Evolutionary conservation across 2,888 invertebrate species (phyloP), one percentile per base, ranked within the genome.

Genomic region (Celastrina argiolus): DNA sequence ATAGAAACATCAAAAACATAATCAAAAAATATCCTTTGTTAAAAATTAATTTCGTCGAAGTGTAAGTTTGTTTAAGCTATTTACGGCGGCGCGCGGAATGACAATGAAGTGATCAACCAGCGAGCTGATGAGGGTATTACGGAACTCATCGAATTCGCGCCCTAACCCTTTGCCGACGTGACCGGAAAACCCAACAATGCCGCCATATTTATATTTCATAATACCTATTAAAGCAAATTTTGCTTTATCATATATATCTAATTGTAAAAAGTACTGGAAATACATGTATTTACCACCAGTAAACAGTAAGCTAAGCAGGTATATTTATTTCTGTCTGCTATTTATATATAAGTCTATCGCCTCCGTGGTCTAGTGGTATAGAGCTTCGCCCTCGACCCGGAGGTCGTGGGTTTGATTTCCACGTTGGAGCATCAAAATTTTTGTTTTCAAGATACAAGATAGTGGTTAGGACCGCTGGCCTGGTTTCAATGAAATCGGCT

Each of bases 141-240:
- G 77, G 78, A 83, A 85, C 83, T 85, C 79, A 76, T 78, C 74
- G 78, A 83, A 84, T 85, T 85, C 82, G 80, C 81, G 78, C 75
- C 80, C 79, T 83, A 84, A 84, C 85, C 85, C 82, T 87, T 85
- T 78, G 75, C 69, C 69, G 74, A 86, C 87, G 87, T 87, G 87
- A 87, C 81, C 78, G 73, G 85, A 74, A 74, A 76, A 68, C 73
- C 71, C 75, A 80, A 83, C 82, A 78, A 61, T 14, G 36, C 61
- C 36, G 36, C 34, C 39, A 61, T 36, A 36, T 61, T 61, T 22
- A 39, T 39, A 39, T 59, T 59, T 31, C 59, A 31, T 16, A 16
- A 59, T 59, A 59, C 31, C 31, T 10, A 16, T 59, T 59, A 5
- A 7, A 51, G 22, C n/a, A 31, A 16, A 18, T 59, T 14, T 58